Evolutionary conservation across 2,888 invertebrate species (phyloP), one percentile per base, ranked within the genome.

Genomic region (Agrotis exclamationis): DNA sequence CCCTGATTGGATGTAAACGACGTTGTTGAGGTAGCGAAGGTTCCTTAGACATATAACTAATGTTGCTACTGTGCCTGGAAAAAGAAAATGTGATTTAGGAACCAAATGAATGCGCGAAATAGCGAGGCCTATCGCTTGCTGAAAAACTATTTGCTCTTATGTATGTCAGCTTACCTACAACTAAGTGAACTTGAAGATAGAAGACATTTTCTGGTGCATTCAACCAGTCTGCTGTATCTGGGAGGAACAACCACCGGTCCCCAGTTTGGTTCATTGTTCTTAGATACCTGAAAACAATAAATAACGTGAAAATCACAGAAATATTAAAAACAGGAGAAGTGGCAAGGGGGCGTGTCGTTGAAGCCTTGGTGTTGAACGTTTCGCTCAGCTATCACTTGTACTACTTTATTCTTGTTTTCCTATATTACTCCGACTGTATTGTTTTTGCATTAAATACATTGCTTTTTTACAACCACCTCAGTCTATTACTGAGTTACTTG

Each of bases 201-300:
- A 95, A 64, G 68, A 93, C 91, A 84, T 97, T 97, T 69, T 97
- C 96, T 0, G 97, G 94, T 57, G 96, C 91, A 54, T 96, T 95
- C 48, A 98, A 91, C 97, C 97, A 98, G 85, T 98, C 97, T 0
- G 97, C 97, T 20, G 98, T 96, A 90, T 99, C 98, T 0, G 98
- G 97, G 18, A 98, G 90, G 89, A 97, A 97, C 53, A 98, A 95
- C 98, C 98, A 99, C 86, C 99, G 97, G 90, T 99, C 98, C 0
- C 99, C 99, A 0, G 98, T 98, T 87, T 98, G 98, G 92, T 99
- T 99, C 91, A 98, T 97, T 72, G 97, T 97, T 80, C 98, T 96
- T 39, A 98, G 91, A 79, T 98, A 97, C 63, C 97, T 91, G 83
- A 3, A 54, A 13, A 39, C 47, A 24, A 24, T 20, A 22, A 3